A percentile compares a stretch with the other conserved stretches of the same genome.
phyloP scores from a whole-genome alignment of 2,888 invertebrate species.

The Gastracanthus pulcherrimus region DNA sequence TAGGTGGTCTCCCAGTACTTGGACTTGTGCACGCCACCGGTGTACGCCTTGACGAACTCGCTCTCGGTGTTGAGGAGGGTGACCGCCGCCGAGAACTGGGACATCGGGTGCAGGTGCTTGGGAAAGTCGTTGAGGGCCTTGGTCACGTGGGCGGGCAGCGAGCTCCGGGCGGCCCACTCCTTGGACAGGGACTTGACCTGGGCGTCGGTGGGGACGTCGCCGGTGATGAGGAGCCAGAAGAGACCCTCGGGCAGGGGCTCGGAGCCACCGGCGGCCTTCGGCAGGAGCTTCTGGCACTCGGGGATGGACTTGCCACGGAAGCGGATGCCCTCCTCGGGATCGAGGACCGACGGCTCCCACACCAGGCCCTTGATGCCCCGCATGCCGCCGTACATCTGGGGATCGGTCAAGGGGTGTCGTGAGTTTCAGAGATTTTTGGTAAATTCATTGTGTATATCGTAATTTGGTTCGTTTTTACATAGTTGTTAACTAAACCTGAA shows the following conservation, averaged over 20 bases:
- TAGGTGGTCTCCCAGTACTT: constrained; percentile 95
- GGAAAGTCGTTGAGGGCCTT: constrained; percentile 96
- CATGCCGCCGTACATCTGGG: constrained; percentile 95
- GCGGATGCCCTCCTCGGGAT: constrained; percentile 96
- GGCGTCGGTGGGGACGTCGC: constrained; percentile 89
- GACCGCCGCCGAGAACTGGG: constrained; percentile 94
- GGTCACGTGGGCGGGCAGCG: constrained; percentile 94
- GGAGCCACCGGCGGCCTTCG: constrained; percentile 87
- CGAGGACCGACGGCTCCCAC: constrained; percentile 96
- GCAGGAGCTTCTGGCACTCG: constrained; percentile 92
- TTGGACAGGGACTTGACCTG: constrained; percentile 81
- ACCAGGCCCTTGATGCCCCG: constrained; percentile 96
- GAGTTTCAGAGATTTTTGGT: too few species aligned
- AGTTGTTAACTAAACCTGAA: too few species aligned
- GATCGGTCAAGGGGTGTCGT: too few species aligned
- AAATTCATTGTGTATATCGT: too few species aligned
- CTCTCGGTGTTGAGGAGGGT: constrained; percentile 95
- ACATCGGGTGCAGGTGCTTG: constrained; percentile 94
- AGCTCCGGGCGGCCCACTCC: constrained; percentile 84
- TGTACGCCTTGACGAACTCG: constrained; percentile 93
- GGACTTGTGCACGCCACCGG: constrained; percentile 91
- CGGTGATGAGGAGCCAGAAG: constrained; percentile 95
- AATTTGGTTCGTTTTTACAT: too few species aligned
- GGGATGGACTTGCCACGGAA: constrained; percentile 96
- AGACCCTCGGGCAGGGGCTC: constrained; percentile 96